phyloP scores from a whole-genome alignment of 2,797 vertebrate genomes.

The Coreius guichenoti region DNA sequence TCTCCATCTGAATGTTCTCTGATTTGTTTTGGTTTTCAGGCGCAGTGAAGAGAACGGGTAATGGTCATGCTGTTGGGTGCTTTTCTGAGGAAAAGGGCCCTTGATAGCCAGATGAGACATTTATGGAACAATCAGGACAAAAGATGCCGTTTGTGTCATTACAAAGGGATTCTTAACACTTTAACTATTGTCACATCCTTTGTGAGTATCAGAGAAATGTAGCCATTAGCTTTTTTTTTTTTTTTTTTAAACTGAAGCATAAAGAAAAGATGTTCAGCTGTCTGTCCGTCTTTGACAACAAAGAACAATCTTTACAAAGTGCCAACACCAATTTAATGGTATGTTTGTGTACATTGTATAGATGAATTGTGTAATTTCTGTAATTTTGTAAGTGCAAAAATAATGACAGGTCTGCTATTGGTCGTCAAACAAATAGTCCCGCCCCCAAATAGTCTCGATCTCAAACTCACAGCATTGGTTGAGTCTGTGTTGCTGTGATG shows the following conservation, averaged over 20 bases:
- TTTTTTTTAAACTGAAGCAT: constrained; percentile 6
- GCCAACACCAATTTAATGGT: constrained; percentile 16
- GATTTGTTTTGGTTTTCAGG: constrained; percentile 45
- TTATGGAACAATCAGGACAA: constrained; percentile 33
- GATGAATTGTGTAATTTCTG: neutral
- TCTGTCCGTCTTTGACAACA: neutral
- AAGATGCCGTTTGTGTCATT: constrained; percentile 36
- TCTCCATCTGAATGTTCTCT: constrained; percentile 31
- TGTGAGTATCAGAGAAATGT: constrained; percentile 3
- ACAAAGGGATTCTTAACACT: constrained; percentile 5
- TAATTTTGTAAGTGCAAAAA: neutral
- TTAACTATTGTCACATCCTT: constrained; percentile 24
- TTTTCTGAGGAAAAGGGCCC: constrained; percentile 22
- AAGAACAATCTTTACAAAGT: neutral
- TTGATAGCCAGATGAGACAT: constrained; percentile 37
- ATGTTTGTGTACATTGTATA: neutral
- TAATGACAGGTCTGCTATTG: neutral
- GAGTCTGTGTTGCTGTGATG: neutral
- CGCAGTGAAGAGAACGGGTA: constrained; percentile 23
- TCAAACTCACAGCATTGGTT: neutral
- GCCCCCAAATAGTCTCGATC: neutral
- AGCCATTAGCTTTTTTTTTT: neutral
- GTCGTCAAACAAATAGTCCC: neutral
- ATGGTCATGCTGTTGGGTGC: constrained; percentile 34
- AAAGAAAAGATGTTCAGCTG: neutral